Percentiles rank a stretch among this genome's conserved stretches.
phyloP scores from a whole-genome alignment of 2,113 vertebrate genomes.

The Eurypyga helias region DNA sequence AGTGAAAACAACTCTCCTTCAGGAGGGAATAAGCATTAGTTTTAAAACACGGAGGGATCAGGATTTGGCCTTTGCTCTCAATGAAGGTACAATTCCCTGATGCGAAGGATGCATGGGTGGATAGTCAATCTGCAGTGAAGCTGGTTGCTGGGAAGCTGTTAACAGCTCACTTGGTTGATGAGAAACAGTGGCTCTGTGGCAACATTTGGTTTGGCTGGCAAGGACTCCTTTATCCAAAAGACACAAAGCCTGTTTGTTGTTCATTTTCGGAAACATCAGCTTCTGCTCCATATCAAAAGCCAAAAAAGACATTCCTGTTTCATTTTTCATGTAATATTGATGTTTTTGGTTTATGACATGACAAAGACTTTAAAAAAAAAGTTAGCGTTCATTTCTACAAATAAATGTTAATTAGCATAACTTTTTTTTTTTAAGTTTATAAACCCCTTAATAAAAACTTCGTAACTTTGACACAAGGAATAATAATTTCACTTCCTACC shows the following conservation, averaged over 20 bases:
- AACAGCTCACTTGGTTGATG: slow-evolving; percentile 18
- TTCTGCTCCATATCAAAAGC: slow-evolving; percentile 43
- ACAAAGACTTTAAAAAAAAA: neutral
- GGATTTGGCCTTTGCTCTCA: neutral
- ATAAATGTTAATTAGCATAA: neutral
- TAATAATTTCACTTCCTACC: neutral
- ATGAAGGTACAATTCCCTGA: neutral
- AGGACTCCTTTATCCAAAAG: slow-evolving; percentile 23
- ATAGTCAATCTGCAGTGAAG: slow-evolving; percentile 20
- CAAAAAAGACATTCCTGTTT: slow-evolving; percentile 16
- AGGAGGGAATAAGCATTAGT: neutral
- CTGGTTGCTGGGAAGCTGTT: slow-evolving; percentile 17
- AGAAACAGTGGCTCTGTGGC: slow-evolving; percentile 50
- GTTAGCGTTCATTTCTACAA: neutral
- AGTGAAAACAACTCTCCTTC: neutral
- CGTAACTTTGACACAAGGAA: neutral
- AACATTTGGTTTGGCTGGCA: neutral
- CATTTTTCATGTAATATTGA: slow-evolving; percentile 11
- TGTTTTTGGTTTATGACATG: neutral
- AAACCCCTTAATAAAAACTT: neutral
- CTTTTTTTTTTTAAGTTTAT: neutral
- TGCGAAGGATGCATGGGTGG: neutral
- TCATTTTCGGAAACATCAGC: slow-evolving; percentile 32
- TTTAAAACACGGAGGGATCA: neutral
- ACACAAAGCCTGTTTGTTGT: slow-evolving; percentile 7